Conservation (phyloP, 2,113 vertebrate species). For the Onychostoma macrolepis region DNA sequence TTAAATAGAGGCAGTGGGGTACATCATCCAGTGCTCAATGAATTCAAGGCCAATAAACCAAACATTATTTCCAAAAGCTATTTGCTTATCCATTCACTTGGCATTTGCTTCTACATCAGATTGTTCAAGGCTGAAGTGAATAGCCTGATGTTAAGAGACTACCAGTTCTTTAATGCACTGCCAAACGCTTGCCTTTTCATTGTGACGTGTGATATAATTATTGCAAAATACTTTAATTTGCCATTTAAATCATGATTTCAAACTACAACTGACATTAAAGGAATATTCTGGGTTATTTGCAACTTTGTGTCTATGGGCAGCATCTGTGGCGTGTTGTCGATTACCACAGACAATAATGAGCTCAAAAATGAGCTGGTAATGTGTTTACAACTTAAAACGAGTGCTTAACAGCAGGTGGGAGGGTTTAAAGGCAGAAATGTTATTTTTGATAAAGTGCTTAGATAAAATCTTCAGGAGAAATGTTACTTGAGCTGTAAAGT, state of each 20-base stretch:
- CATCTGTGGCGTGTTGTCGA: slow-evolving; percentile 15
- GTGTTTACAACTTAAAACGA: slow-evolving; percentile 18
- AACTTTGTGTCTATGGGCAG: neutral
- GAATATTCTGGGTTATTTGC: neutral
- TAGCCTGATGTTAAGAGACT: neutral
- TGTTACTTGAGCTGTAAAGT: neutral
- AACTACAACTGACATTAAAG: neutral
- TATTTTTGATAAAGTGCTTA: neutral
- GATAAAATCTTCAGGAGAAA: neutral
- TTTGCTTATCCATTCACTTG: slow-evolving; percentile 22
- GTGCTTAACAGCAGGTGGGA: neutral
- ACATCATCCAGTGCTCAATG: slow-evolving; percentile 13
- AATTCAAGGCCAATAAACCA: slow-evolving; percentile 28
- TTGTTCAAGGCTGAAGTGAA: slow-evolving; percentile 23
- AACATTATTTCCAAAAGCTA: slow-evolving; percentile 19
- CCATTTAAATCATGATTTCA: slow-evolving; percentile 13
- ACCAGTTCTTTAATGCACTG: slow-evolving; percentile 13
- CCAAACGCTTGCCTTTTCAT: slow-evolving; percentile 19
- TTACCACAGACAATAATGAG: slow-evolving; percentile 22
- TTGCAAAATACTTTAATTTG: neutral
- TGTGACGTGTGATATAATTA: neutral
- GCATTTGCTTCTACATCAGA: neutral
- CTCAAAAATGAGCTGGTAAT: slow-evolving; percentile 1
- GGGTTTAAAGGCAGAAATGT: slow-evolving; percentile 5
- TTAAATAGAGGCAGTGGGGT: neutral